Conservation (phyloP, 2,113 vertebrate genomes). For the Nycticorax nycticorax region DNA sequence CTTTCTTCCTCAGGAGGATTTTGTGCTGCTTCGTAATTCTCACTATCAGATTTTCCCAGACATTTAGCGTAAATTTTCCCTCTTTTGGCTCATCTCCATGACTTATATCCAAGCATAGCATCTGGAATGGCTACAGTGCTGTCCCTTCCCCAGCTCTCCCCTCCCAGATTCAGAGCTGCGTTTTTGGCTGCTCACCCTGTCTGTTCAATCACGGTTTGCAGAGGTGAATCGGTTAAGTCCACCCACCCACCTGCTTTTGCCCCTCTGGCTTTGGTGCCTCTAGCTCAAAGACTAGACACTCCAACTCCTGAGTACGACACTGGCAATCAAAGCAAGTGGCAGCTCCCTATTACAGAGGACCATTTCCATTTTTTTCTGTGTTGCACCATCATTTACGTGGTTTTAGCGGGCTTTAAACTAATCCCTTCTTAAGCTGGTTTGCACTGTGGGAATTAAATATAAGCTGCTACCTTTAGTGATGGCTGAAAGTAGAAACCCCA, state of each 20-base stretch:
- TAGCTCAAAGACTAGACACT: not conserved
- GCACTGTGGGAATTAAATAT: not conserved
- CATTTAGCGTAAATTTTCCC: not conserved
- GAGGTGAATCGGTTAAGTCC: not conserved
- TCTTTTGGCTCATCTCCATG: not conserved
- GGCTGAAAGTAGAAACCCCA: not conserved
- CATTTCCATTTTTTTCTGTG: not conserved
- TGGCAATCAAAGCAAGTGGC: not conserved
- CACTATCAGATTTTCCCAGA: not conserved
- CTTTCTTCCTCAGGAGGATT: slow-evolving; percentile 10
- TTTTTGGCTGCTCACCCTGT: not conserved
- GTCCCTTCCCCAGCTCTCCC: not conserved
- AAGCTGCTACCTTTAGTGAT: not conserved
- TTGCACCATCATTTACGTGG: not conserved
- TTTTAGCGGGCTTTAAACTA: slow-evolving; percentile 9
- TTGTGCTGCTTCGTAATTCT: slow-evolving; percentile 27
- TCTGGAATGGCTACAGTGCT: not conserved
- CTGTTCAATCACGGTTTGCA: not conserved
- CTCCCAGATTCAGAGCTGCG: not conserved
- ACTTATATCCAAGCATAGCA: not conserved
- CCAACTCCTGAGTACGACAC: not conserved
- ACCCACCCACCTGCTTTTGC: not conserved
- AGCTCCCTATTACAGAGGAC: not conserved
- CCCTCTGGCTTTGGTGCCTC: not conserved
- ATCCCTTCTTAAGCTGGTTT: slow-evolving; percentile 25